These are phyloP conservation scores for Hippopotamyrus pictus DNA, from an alignment of 2,797 vertebrate genomes.

Conservation along the genomic window DNA sequence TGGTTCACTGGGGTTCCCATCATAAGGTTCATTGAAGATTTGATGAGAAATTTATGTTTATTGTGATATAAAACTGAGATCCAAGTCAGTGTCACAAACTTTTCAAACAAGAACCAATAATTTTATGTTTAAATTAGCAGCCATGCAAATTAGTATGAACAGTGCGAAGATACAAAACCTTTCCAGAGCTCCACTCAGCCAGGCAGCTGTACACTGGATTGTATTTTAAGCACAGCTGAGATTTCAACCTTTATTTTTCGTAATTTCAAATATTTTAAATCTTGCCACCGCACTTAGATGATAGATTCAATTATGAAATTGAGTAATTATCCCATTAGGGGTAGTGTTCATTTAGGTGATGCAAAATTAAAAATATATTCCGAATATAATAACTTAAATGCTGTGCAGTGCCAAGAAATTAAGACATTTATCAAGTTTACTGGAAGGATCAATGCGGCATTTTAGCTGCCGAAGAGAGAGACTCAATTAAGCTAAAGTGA, in stretches of 20 bases:
- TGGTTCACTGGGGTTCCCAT: background rate
- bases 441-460: slow-evolving; percentile 90
- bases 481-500: slow-evolving; percentile 92
- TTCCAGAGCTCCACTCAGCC: background rate
- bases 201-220: background rate
- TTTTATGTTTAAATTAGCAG: slow-evolving; percentile 9
- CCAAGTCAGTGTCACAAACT: slow-evolving; percentile 4
- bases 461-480: slow-evolving; percentile 90
- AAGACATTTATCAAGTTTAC: slow-evolving; percentile 96
- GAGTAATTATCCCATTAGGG: slow-evolving; percentile 97
- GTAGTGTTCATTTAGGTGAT: slow-evolving; percentile 81
- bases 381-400: slow-evolving; percentile 95
- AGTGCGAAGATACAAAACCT: background rate
- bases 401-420: slow-evolving; percentile 86
- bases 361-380: slow-evolving; percentile 95
- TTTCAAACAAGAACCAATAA: slow-evolving; percentile 20
- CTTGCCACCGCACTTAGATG: slow-evolving; percentile 65
- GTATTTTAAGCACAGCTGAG: slow-evolving; percentile 8
- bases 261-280: slow-evolving; percentile 15
- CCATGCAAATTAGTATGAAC: slow-evolving; percentile 16
- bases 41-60: background rate
- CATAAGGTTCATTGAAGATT: background rate
- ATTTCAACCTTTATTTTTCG: background rate
- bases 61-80: slow-evolving; percentile 22
- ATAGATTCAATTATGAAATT: slow-evolving; percentile 97